phyloP scores from a whole-genome alignment of 1,140 invertebrate species.

The Leptinotarsa lineolata region DNA sequence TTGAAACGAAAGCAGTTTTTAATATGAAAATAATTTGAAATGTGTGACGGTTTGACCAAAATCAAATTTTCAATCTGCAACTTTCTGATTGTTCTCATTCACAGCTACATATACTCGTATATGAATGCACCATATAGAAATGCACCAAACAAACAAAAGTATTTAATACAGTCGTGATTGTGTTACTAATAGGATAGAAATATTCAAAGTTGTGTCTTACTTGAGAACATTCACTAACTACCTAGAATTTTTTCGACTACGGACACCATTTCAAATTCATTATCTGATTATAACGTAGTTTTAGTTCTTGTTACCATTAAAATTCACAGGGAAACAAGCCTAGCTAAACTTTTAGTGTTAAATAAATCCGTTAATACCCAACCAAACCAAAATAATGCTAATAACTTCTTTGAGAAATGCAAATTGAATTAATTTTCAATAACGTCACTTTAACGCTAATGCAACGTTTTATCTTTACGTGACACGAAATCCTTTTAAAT shows the following conservation, averaged over 20 bases:
- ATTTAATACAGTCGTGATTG: too few relatives aligned
- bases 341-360: too few relatives aligned
- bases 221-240: too few relatives aligned
- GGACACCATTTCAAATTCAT: too few relatives aligned
- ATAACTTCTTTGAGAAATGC: background rate
- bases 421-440: conserved; percentile 2
- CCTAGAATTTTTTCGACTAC: too few relatives aligned
- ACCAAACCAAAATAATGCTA: background rate
- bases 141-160: too few relatives aligned
- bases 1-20: background rate
- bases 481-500: conserved; percentile 11
- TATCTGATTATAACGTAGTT: too few relatives aligned
- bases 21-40: background rate
- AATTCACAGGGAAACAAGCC: too few relatives aligned
- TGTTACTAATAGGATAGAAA: too few relatives aligned
- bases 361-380: too few relatives aligned
- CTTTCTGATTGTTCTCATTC: background rate
- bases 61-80: background rate
- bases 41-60: background rate
- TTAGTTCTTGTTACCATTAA: too few relatives aligned
- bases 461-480: conserved; percentile 6
- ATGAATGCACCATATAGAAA: background rate
- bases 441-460: background rate
- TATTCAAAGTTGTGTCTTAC: too few relatives aligned
- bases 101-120: background rate